These are phyloP conservation scores for Oncorhynchus gorbuscha DNA, from an alignment of 2,113 vertebrate genomes.

Conservation along the genomic window DNA sequence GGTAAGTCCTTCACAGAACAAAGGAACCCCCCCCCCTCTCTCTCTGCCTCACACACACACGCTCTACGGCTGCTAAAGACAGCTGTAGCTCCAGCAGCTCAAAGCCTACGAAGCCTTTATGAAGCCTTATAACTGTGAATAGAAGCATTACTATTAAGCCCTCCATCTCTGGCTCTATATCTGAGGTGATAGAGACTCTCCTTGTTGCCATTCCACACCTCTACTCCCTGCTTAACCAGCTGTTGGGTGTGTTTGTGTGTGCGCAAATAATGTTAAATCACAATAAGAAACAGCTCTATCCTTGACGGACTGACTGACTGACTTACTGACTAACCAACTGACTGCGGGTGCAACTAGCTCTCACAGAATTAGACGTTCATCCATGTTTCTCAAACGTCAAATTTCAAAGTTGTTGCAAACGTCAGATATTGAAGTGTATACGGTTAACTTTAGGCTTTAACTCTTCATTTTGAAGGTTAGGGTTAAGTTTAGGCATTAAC, in stretches of 20 bases:
- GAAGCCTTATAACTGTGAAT: slow-evolving; percentile 56
- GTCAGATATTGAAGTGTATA: too few relatives aligned
- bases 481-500: too few relatives aligned
- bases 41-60: slow-evolving; percentile 2
- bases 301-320: slow-evolving; percentile 60
- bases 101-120: slow-evolving; percentile 19
- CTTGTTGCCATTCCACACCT: background rate
- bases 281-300: slow-evolving; percentile 63
- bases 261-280: slow-evolving; percentile 67
- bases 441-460: too few relatives aligned
- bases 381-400: too few relatives aligned
- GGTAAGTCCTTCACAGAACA: slow-evolving; percentile 80
- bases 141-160: slow-evolving; percentile 14
- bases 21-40: slow-evolving; percentile 57
- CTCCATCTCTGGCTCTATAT: background rate
- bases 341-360: too few relatives aligned
- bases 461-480: too few relatives aligned
- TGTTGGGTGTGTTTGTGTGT: background rate
- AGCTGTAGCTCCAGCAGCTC: slow-evolving; percentile 38
- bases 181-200: background rate
- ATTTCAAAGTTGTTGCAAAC: too few relatives aligned
- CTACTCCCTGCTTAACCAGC: background rate
- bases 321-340: too few relatives aligned
- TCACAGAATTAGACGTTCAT: too few relatives aligned
- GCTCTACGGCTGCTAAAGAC: slow-evolving; percentile 47